Evolutionary conservation across 2,888 invertebrate species (phyloP).

Genomic region (Ectobius pallidus): DNA sequence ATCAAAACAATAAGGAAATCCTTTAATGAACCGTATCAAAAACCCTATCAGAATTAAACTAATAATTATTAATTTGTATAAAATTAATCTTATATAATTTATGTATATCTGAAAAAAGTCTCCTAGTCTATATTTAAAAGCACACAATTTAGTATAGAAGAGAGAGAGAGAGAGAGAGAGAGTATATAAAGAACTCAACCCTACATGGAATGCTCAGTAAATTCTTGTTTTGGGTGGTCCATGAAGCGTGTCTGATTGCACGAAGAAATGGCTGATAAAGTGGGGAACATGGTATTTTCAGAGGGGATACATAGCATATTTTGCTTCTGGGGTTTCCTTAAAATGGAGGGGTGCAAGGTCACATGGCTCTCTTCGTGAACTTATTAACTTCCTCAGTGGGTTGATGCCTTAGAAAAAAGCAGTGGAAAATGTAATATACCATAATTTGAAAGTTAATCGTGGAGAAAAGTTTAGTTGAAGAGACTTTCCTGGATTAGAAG

Average conservation of each 20-base stretch:
- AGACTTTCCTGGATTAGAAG: neutral
- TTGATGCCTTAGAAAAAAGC: neutral
- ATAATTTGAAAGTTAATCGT: slow-evolving; percentile 2
- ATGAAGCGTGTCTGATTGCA: slow-evolving; percentile 1
- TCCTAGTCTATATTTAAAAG: no score
- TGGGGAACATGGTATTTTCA: neutral
- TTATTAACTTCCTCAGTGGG: neutral
- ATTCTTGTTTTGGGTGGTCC: neutral
- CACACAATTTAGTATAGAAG: neutral
- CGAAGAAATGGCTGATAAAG: neutral
- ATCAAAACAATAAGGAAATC: no score
- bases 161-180: neutral
- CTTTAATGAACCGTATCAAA: no score
- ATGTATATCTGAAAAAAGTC: no score
- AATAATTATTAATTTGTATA: no score
- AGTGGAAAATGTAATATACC: slow-evolving; percentile 18
- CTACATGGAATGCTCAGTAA: neutral
- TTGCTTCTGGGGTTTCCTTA: slow-evolving; percentile 1
- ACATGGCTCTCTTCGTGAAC: neutral
- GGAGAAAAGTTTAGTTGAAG: neutral
- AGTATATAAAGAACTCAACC: neutral
- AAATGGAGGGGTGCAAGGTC: neutral
- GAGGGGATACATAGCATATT: neutral
- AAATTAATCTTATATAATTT: no score
- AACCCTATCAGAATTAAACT: no score